These are phyloP conservation scores for Pangasius sanitwongsei DNA, from an alignment of 2,797 vertebrate genomes.

Conservation along the genomic window DNA sequence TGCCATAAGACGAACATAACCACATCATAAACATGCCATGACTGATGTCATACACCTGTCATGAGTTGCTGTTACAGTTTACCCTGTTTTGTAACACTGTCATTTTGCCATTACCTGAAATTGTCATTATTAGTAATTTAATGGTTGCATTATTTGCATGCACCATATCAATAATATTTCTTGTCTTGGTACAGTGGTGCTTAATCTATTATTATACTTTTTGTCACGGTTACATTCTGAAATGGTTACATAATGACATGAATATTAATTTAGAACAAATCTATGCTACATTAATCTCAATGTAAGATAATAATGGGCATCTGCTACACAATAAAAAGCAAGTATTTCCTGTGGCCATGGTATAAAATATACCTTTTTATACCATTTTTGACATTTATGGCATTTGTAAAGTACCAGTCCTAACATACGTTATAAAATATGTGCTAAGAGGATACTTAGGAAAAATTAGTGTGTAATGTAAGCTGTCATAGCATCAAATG, in stretches of 20 bases:
- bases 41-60: neutral
- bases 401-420: neutral
- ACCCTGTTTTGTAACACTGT: neutral
- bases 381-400: neutral
- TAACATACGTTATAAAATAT: neutral
- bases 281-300: neutral
- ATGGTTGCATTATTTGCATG: neutral
- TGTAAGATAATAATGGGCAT: neutral
- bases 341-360: neutral
- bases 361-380: neutral
- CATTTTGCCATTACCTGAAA: neutral
- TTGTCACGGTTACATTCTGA: neutral
- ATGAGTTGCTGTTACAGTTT: neutral
- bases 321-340: neutral
- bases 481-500: neutral
- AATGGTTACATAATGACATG: neutral
- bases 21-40: neutral
- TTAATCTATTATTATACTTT: neutral
- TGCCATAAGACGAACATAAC: neutral
- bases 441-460: neutral
- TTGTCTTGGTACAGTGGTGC: neutral
- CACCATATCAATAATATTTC: neutral
- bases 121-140: neutral
- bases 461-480: neutral
- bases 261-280: neutral